Conservation (phyloP, 2,888 invertebrate species). For the Nomada hirtipes region DNA sequence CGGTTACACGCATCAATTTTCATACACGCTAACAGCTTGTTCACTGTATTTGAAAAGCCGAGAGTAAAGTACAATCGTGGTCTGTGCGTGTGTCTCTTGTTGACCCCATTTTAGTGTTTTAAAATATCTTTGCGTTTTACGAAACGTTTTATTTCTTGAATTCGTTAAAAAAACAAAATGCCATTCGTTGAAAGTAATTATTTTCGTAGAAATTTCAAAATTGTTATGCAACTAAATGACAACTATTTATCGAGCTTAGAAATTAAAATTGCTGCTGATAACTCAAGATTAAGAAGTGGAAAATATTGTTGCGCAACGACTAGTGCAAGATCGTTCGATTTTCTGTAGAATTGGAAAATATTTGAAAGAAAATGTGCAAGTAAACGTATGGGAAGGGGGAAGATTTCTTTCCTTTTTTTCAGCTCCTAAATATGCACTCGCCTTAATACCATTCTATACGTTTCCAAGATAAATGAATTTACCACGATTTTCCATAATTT, state of each 20-base stretch:
- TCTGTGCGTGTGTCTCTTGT: neutral
- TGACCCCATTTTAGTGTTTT: neutral
- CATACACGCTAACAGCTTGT: neutral
- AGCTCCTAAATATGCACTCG: neutral
- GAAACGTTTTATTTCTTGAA: no score
- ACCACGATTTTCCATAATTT: slow-evolving; percentile 23
- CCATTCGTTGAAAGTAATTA: no score
- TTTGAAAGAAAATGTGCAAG: neutral
- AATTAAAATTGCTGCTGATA: neutral
- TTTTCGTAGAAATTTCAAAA: neutral
- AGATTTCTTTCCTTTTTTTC: no score
- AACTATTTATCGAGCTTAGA: neutral
- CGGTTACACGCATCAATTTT: no score
- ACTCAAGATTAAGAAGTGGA: slow-evolving; percentile 10
- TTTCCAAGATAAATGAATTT: neutral
- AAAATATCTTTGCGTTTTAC: neutral
- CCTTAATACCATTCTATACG: no score
- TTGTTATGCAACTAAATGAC: neutral
- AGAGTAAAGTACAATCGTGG: neutral
- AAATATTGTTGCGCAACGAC: neutral
- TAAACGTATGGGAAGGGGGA: no score
- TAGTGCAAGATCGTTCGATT: neutral
- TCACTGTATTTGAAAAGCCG: neutral
- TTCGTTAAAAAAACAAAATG: no score
- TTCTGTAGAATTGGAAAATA: no score